Base-by-base conservation (phyloP, 2,113 vertebrate species). In the Chroicocephalus ridibundus region DNA sequence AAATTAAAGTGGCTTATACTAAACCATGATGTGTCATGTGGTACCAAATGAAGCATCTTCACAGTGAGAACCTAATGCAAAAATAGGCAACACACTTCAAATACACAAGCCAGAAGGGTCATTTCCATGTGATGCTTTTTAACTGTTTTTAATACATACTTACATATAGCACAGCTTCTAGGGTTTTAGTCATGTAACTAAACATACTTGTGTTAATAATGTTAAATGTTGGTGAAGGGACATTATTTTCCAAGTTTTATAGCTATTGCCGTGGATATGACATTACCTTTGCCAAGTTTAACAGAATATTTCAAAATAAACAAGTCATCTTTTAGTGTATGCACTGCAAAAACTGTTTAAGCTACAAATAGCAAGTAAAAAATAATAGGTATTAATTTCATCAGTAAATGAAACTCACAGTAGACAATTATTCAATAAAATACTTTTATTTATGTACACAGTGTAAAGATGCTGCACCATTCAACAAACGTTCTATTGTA, bases 401-500 rank as follows among this genome's bases (percentile, higher is more conserved):
- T 55, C 46, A 90, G 24, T 60, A 91, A 96, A 91, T 87, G 3
- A 94, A 94, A 83, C 25, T 88, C 86, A 51, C 0, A 0, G 26
- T 9, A 93, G 32, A 80, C 27, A 89, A 86, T 18, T 82, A 68
- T 31, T 92, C 60, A 69, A 36, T 90, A 90, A 95, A 97, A 94
- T 88, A 93, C 7, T 88, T 97, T 96, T 96, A 97, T 93, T 96
- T 93, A 89, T 40, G 19, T 74, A 93, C 52, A 82, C 19, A 69
- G 17, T 9, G 8, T 88, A 76, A 91, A 94, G 76, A 79, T 29
- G 9, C 17, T 29, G 20, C 68, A 74, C 4, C 42, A 66, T 86
- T 82, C n/a, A 86, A 87, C 25, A 85, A 79, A 47, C 0, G 0
- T 70, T 88, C 34, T 13, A 49, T 24, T 54, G 42, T 79, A 66